Evolutionary conservation across 2,888 invertebrate species (phyloP), one percentile per base, ranked within the genome.

Genomic region (Leptarthrus brevirostris): DNA sequence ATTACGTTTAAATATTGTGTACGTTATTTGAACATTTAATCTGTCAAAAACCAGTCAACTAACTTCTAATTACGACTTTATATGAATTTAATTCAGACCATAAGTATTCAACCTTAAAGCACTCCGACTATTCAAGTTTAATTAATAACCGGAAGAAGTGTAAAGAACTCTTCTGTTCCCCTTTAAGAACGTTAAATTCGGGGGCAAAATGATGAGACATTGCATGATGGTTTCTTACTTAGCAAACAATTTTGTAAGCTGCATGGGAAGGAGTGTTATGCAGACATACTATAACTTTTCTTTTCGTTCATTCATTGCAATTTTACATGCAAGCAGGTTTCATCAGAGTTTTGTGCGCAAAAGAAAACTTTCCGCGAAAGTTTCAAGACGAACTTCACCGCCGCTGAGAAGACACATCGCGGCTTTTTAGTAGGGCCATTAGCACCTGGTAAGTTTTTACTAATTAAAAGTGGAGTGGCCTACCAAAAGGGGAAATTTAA

Each of bases 281-380:
- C 64, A 64, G 64, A 47, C 64, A 64, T 40, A n/a, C 44, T 47
- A 36, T 40, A 36, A 16, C 20, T 36, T 58, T 44, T 47, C 24
- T 47, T 44, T 64, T 64, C 64, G 40, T 47, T 64, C 47, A 64
- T 64, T 74, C 74, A 74, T 74, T 74, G 74, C 72, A 72, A 49
- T 72, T 74, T 74, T 53, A 34, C 74, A 74, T 74, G 74, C 74
- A 74, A 74, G 22, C 49, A 30, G 10, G 24, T 56, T 56, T 47
- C 10, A 16, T 16, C 16, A 22, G 52, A n/a, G 52, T 20, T 64
- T 30, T 20, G 40, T 69, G 69, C 34, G 20, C 49, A 69, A 24
- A 6, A 56, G n/a, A 58, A 14, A 58, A 72, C 18, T 56, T 72
- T 72, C 49, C 49, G 16, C 40, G 24, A 40, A 64, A 64, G 64